These are phyloP conservation scores for Melierax canorus DNA, from an alignment of 2,113 vertebrate genomes.

Conservation along the genomic window DNA sequence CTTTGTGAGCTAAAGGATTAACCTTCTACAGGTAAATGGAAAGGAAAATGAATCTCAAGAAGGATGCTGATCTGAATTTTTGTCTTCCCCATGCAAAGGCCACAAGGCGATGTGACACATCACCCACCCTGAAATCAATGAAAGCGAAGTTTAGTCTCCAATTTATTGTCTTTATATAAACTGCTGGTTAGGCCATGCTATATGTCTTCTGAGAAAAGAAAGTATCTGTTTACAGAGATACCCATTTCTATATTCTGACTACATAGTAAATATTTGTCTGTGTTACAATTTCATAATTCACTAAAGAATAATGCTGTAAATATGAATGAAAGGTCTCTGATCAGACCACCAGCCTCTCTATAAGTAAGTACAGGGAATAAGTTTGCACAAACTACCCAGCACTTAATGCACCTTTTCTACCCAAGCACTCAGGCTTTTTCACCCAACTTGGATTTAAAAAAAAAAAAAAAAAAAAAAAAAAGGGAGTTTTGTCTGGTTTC, in stretches of 20 bases:
- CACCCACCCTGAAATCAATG: neutral
- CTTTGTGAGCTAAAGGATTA: neutral
- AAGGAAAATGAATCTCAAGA: neutral
- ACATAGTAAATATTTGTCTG: neutral
- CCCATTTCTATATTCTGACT: neutral
- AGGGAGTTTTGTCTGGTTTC: neutral
- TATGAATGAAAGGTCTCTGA: neutral
- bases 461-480: neutral
- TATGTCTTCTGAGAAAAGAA: neutral
- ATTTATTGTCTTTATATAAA: neutral
- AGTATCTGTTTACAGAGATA: neutral
- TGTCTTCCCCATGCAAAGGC: neutral
- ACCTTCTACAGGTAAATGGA: neutral
- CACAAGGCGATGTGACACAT: neutral
- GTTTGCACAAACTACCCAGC: neutral
- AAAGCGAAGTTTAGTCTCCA: neutral
- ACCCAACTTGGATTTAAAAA: neutral
- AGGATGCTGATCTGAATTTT: neutral
- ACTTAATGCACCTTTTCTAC: neutral
- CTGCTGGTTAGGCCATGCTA: neutral
- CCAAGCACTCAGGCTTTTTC: neutral
- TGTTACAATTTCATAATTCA: neutral
- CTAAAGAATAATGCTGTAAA: neutral
- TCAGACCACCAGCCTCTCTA: neutral
- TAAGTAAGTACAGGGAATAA: neutral